phyloP scores from a whole-genome alignment of 2,888 invertebrate species.

The Bimastos eiseni region DNA sequence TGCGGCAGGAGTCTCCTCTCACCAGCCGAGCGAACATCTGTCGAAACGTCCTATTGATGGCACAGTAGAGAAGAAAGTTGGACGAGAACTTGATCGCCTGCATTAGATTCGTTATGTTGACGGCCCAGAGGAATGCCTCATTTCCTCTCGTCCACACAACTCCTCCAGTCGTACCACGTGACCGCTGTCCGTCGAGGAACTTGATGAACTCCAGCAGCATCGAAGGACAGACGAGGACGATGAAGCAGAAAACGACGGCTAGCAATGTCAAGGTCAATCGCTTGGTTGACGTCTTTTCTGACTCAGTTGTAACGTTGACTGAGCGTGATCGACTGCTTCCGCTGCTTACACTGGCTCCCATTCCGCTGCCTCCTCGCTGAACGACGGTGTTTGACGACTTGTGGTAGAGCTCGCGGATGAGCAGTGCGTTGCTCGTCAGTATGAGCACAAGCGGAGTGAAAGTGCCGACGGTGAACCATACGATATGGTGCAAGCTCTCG shows the following conservation, averaged over 20 bases:
- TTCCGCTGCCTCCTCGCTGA: conserved; percentile 29
- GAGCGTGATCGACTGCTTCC: background rate
- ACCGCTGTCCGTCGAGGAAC: background rate
- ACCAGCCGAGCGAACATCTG: conserved; percentile 64
- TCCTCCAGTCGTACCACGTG: background rate
- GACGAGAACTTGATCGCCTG: conserved; percentile 76
- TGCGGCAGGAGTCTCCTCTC: background rate
- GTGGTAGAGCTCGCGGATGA: conserved; percentile 38
- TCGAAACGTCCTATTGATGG: conserved; percentile 76
- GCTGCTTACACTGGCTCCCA: background rate
- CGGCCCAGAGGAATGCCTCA: conserved; percentile 45
- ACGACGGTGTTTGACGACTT: background rate
- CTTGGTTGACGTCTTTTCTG: conserved; percentile 47
- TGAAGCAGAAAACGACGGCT: conserved; percentile 55
- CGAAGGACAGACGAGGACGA: conserved; percentile 55
- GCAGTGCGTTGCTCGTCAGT: conserved; percentile 53
- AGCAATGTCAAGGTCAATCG: conserved; percentile 52
- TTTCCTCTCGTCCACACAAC: background rate
- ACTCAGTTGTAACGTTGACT: background rate
- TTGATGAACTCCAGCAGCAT: conserved; percentile 52
- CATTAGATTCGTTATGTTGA: conserved; percentile 70
- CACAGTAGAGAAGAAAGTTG: conserved; percentile 77
- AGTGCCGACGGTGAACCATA: conserved; percentile 55
- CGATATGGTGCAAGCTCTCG: conserved; percentile 47
- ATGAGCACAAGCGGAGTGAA: conserved; percentile 54